Evolutionary conservation across 1,140 invertebrate species (phyloP).

Genomic region (Trinorchestia longiramus): DNA sequence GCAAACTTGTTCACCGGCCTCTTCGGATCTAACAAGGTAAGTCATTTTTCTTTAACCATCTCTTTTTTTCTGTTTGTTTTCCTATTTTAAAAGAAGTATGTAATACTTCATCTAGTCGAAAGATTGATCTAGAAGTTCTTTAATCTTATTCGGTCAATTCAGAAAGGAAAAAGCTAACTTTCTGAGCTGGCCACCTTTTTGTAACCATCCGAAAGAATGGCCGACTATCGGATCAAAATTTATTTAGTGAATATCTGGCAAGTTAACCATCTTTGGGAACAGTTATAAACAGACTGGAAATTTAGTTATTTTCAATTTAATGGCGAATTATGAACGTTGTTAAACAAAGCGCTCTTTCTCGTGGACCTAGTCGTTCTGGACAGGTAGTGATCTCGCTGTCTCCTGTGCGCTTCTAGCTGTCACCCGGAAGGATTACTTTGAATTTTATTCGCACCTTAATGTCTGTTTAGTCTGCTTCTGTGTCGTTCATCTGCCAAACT

Average conservation of each 20-base stretch:
- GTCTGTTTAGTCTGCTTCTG: background rate
- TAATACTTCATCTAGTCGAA: too few relatives aligned
- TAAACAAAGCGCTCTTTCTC: background rate
- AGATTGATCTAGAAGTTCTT: too few relatives aligned
- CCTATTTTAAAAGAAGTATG: too few relatives aligned
- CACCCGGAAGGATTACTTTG: background rate
- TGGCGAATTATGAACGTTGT: background rate
- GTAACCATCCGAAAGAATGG: background rate
- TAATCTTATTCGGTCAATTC: too few relatives aligned
- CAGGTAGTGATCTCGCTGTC: background rate
- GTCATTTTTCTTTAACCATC: conserved; percentile 12
- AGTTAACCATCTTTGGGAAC: background rate
- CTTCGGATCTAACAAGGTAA: conserved; percentile 95
- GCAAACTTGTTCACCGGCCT: conserved; percentile 85
- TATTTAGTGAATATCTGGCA: background rate
- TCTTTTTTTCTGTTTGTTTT: background rate
- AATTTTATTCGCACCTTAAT: background rate
- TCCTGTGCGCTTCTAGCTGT: background rate
- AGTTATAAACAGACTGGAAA: background rate
- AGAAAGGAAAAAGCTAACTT: too few relatives aligned
- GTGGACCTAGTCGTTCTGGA: background rate
- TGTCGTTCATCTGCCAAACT: background rate
- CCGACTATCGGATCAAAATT: too few relatives aligned
- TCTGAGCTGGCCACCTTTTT: background rate
- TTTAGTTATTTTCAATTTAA: background rate